Evolutionary conservation across 2,797 vertebrate species (phyloP).

Genomic region (Manis pentadactyla): DNA sequence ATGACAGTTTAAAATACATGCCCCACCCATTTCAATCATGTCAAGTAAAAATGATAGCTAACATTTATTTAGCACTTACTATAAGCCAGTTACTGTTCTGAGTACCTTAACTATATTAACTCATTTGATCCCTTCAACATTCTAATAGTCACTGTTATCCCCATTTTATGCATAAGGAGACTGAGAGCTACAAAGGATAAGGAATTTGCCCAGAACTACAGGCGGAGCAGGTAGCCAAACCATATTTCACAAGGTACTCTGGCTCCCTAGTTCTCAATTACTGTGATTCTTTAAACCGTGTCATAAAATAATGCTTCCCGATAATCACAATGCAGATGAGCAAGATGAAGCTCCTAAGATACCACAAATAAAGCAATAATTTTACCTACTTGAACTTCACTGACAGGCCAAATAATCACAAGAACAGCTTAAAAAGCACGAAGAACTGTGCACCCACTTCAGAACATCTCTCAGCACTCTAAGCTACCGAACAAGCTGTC

Average conservation of each 20-base stretch:
- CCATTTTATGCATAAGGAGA: neutral
- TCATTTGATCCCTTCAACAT: neutral
- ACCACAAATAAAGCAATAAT: neutral
- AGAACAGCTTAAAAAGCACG: constrained; percentile 17
- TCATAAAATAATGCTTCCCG: neutral
- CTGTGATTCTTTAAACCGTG: neutral
- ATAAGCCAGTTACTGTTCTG: neutral
- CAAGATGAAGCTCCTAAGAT: neutral
- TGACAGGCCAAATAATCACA: neutral
- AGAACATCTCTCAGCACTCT: neutral
- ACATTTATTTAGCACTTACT: neutral
- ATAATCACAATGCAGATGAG: neutral
- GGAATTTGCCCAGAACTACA: neutral
- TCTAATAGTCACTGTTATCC: neutral
- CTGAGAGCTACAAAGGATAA: neutral
- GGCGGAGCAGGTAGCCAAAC: neutral
- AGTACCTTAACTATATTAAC: neutral
- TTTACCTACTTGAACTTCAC: neutral
- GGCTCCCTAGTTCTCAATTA: neutral
- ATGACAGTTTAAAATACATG: neutral
- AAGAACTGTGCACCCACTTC: neutral
- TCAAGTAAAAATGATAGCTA: neutral
- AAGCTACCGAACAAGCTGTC: neutral
- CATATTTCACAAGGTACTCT: neutral
- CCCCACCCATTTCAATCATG: neutral